A percentile compares a stretch with the other conserved stretches of the same genome.
These are phyloP conservation scores for Zophobas morio DNA, from an alignment of 1,140 invertebrate genomes.

Conservation along the genomic window DNA sequence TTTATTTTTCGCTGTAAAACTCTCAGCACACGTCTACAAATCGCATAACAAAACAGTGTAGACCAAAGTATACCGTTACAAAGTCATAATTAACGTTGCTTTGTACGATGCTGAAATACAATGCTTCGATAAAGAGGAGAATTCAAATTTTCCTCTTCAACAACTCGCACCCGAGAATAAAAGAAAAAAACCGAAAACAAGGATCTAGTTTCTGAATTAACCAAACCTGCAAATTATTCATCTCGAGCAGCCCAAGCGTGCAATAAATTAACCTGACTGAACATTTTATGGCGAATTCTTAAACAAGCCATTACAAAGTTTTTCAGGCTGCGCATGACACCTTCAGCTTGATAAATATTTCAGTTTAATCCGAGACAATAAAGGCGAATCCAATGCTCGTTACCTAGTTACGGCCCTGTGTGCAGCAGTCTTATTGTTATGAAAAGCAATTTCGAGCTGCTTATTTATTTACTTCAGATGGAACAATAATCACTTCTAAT, in stretches of 20 bases:
- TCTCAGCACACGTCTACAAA: too few relatives aligned
- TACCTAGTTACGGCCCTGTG: not conserved
- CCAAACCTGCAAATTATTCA: slow-evolving; percentile 8
- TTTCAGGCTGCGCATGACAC: slow-evolving; percentile 22
- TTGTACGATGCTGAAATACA: too few relatives aligned
- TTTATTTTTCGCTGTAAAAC: too few relatives aligned
- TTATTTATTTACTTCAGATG: slow-evolving; percentile 14
- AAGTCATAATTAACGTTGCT: too few relatives aligned
- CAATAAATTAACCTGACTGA: slow-evolving; percentile 5
- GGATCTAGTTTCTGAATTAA: not conserved
- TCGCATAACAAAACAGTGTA: too few relatives aligned
- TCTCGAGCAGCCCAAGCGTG: not conserved
- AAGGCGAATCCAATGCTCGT: slow-evolving; percentile 17
- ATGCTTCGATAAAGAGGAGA: too few relatives aligned
- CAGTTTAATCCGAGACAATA: slow-evolving; percentile 19
- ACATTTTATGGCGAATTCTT: slow-evolving; percentile 13
- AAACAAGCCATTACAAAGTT: slow-evolving; percentile 35
- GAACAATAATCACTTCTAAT: not conserved
- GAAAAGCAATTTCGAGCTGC: not conserved
- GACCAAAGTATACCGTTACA: too few relatives aligned
- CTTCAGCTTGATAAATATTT: slow-evolving; percentile 23
- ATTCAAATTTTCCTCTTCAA: not conserved
- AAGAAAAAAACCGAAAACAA: slow-evolving; percentile 13
- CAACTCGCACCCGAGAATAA: not conserved
- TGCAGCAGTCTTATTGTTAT: slow-evolving; percentile 4